Evolutionary conservation across 2,797 vertebrate genomes (phyloP), one percentile per base, ranked within the genome.

Genomic region (Anabas testudineus): DNA sequence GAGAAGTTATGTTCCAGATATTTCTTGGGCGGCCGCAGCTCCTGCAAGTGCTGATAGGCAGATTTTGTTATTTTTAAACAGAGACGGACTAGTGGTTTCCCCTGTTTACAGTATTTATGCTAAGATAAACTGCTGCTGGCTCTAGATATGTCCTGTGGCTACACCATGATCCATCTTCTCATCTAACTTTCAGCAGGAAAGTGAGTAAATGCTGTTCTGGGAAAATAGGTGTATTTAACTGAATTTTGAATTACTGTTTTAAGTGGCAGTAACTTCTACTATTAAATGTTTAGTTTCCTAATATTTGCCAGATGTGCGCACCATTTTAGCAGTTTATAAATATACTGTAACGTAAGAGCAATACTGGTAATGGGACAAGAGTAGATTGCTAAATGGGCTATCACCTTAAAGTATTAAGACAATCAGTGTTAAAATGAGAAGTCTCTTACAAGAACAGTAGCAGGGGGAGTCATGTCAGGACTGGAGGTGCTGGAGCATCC

Each of bases 401-500:
- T 46, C 16, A 54, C 18, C 43, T 1, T 42, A 22, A n/a, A 5
- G 2, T 14, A 19, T 22, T 22, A 21, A 13, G 3, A 42, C 10
- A 45, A 55, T 30, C 5, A 41, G 30, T 3, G 3, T 18, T 49
- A 30, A 34, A 62, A 43, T 13, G 41, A 56, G 19, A 30, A 59
- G 26, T 53, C 41, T 6, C 90, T 90, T 87, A 92, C 91, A 64
- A 91, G 88, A 59, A 88, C 77, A 83, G 90, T 86, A 13, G 86
- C 85, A 45, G 81, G 86, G 62, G 92, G 95, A 74, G 90, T 88
- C 88, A 75, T 67, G 60, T 88, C 88, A 55, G 83, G 78, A 81
- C 80, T 87, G 47, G 83, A 65, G 28, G 67, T 19, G 68, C 48
- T 66, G 74, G 82, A 83, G 76, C 76, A 76, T 55, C 81, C 80